Evolutionary conservation across 92 coral and sea anemone species (phyloP).

Genomic region (Heteractis magnifica): DNA sequence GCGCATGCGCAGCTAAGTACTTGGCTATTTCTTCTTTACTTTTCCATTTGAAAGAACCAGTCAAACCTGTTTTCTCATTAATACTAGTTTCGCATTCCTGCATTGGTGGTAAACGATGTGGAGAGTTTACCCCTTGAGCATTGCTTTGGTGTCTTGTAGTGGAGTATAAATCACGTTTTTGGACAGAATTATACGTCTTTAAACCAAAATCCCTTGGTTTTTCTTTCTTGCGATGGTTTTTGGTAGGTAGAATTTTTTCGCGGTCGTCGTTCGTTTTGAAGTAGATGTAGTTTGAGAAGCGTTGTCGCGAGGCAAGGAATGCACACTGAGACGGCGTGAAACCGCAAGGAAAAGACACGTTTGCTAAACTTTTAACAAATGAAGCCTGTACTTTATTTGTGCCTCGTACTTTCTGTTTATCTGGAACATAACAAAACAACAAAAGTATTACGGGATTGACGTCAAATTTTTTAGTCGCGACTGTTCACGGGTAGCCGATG

Average conservation of each 20-base stretch:
- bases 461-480: too few species aligned
- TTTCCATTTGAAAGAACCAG: constrained; percentile 27
- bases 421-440: background rate
- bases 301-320: constrained; percentile 56
- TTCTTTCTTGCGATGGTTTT: background rate
- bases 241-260: constrained; percentile 17
- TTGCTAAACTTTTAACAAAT: constrained; percentile 38
- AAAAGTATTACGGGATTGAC: too few species aligned
- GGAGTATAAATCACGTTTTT: background rate
- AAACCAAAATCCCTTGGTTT: background rate
- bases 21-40: constrained; percentile 29
- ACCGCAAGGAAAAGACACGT: constrained; percentile 51
- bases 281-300: constrained; percentile 56
- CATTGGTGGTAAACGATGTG: background rate
- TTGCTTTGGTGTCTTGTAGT: background rate
- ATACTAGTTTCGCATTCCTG: background rate
- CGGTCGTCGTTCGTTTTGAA: constrained; percentile 26
- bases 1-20: constrained; percentile 11
- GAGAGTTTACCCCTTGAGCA: constrained; percentile 1
- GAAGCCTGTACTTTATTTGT: background rate
- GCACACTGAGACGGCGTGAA: constrained; percentile 53
- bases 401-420: background rate
- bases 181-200: background rate
- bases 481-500: too few species aligned
- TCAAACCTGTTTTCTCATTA: constrained; percentile 7